Conservation (phyloP, 2,888 invertebrate genomes). For the Nyleta sp. region DNA sequence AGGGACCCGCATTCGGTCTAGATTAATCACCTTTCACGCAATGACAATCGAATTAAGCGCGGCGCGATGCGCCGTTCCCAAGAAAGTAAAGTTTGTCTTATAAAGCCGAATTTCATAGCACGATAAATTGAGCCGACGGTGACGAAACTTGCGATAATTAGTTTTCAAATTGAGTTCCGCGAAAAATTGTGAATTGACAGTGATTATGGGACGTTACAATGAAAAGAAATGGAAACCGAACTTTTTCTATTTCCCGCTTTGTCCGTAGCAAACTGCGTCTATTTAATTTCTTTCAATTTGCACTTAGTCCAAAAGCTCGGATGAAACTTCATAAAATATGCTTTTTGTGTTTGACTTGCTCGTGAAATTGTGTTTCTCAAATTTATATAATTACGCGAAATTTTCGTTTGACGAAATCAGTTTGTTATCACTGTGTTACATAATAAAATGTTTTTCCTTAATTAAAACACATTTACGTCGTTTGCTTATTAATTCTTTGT, state of each 20-base stretch:
- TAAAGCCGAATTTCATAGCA: slow-evolving; percentile 14
- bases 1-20: slow-evolving; percentile 53
- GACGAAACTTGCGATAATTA: slow-evolving; percentile 28
- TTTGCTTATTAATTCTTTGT: no score
- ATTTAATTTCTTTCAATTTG: slow-evolving; percentile 14
- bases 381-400: background rate
- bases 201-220: background rate
- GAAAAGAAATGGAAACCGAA: slow-evolving; percentile 11
- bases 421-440: no score
- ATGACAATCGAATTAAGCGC: slow-evolving; percentile 43
- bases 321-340: background rate
- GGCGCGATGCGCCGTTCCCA: slow-evolving; percentile 1
- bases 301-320: background rate
- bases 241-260: slow-evolving; percentile 6
- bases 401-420: no score
- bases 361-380: background rate
- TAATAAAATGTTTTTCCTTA: no score
- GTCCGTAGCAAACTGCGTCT: slow-evolving; percentile 3
- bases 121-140: slow-evolving; percentile 10
- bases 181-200: background rate
- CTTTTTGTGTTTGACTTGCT: background rate
- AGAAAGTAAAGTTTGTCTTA: slow-evolving; percentile 34
- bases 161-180: slow-evolving; percentile 16
- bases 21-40: slow-evolving; percentile 47
- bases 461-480: no score